Evolutionary conservation across 2,797 vertebrate genomes (phyloP).

Genomic region (Epinephelus malabaricus): DNA sequence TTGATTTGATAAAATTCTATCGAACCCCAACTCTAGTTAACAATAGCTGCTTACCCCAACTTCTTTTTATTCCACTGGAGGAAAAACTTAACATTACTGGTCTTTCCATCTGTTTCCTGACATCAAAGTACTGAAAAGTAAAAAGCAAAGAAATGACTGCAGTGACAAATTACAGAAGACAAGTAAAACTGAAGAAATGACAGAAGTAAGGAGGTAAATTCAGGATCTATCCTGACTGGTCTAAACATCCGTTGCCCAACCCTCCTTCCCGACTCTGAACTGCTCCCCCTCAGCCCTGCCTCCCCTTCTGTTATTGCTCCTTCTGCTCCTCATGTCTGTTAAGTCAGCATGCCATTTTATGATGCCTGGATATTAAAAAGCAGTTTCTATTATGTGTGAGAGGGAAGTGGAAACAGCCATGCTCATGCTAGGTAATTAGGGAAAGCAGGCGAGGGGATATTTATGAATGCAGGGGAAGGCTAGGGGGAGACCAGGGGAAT

Average conservation of each 20-base stretch:
- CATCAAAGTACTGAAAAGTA: constrained; percentile 4
- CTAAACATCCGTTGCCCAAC: constrained; percentile 44
- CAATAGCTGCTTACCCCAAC: background rate
- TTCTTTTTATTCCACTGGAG: constrained; percentile 3
- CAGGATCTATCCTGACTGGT: constrained; percentile 26
- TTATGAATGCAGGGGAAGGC: constrained; percentile 82
- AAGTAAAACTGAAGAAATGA: constrained; percentile 7
- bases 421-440: constrained; percentile 87
- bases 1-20: background rate
- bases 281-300: constrained; percentile 26
- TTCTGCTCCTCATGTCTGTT: constrained; percentile 84
- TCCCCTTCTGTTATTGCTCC: constrained; percentile 82
- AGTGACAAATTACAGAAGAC: background rate
- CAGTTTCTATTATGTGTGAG: constrained; percentile 86
- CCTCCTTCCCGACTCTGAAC: constrained; percentile 30
- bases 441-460: constrained; percentile 83
- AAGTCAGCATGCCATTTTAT: constrained; percentile 88
- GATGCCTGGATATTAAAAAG: constrained; percentile 88
- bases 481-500: constrained; percentile 76
- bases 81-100: background rate
- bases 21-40: background rate
- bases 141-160: constrained; percentile 9
- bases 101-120: constrained; percentile 20
- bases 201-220: constrained; percentile 39
- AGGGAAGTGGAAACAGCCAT: constrained; percentile 83